Evolutionary conservation across 2,888 invertebrate genomes (phyloP), one percentile per base, ranked within the genome.

Genomic region (Drosophila neotestacea): DNA sequence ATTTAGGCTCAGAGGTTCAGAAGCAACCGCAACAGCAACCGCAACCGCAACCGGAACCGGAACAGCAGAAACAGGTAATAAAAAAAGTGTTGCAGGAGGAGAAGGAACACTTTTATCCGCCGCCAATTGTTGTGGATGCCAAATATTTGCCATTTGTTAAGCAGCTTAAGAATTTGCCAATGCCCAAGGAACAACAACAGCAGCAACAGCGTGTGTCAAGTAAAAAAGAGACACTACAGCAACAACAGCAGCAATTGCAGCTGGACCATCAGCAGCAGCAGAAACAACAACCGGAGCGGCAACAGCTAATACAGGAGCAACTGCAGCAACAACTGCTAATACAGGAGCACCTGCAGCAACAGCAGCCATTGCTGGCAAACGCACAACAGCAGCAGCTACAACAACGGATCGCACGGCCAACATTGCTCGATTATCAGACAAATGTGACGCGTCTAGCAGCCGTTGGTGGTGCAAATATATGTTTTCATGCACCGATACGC

Each of bases 81-180:
- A 5, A 32, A 28, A 30, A 59, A 9, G 6, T 5, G 28, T 39
- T 38, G 11, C n/a, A 22, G 30, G 6, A 16, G 38, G 32, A 48
- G 30, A n/a, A 42, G 30, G 16, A 42, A 0, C 16, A 51, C 0
- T 46, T 42, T 27, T 28, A 66, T 11, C 70, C 61, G 27, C 88
- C 88, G 9, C 70, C 76, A 11, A 54, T 88, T 6, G 60, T 68
- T n/a, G 58, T 86, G 0, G 44, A 68, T 4, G 54, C 63, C 4
- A 74, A 86, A 6, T 86, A 81, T 46, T 64, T 60, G 58, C 34
- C 86, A 0, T 55, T 84, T 30, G 44, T 85, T 11, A 54, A 70
- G 32, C 42, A 78, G 50, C 46, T 88, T 0, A 48, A 46, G 4
- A 59, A 63, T 4, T 48, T 78, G 76, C 52, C 71, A 13, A 2